A percentile compares a stretch with the other conserved stretches of the same genome.
These are phyloP conservation scores for Rhinogobio ventralis DNA, from an alignment of 2,797 vertebrate genomes.

Conservation along the genomic window DNA sequence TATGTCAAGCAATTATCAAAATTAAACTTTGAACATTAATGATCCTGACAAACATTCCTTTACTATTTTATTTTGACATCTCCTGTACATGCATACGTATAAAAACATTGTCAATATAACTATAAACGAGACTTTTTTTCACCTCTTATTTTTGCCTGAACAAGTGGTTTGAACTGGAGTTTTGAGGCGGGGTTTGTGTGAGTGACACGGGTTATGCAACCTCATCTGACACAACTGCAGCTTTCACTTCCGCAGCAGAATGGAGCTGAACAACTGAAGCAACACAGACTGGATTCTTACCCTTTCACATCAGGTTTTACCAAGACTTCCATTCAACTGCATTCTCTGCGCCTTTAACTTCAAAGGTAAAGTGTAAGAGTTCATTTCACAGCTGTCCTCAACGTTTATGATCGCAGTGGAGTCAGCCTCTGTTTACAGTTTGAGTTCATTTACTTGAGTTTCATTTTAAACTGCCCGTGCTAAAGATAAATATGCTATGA, in stretches of 20 bases:
- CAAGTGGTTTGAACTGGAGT: neutral
- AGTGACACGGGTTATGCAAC: constrained; percentile 18
- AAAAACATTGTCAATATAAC: neutral
- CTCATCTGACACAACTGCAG: constrained; percentile 21
- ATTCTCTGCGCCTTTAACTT: neutral
- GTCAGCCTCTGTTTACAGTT: neutral
- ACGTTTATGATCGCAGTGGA: neutral
- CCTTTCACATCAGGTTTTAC: neutral
- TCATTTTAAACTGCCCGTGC: neutral
- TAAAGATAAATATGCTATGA: too few relatives aligned
- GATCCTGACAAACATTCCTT: neutral
- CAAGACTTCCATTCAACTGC: neutral
- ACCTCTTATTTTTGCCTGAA: too few relatives aligned
- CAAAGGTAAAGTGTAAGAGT: constrained; percentile 10
- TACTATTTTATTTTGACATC: too few relatives aligned
- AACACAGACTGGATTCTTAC: neutral
- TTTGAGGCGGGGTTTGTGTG: constrained; percentile 25
- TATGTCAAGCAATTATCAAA: neutral
- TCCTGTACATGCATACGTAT: neutral
- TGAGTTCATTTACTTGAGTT: neutral
- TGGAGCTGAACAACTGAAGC: neutral
- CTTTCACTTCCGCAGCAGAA: constrained; percentile 8
- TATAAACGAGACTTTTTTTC: neutral
- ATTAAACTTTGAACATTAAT: neutral
- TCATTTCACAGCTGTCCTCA: neutral